These are phyloP conservation scores for Ianthella basta DNA, from an alignment of 37 sponge, comb jelly and placozoan species.

Conservation along the genomic window DNA sequence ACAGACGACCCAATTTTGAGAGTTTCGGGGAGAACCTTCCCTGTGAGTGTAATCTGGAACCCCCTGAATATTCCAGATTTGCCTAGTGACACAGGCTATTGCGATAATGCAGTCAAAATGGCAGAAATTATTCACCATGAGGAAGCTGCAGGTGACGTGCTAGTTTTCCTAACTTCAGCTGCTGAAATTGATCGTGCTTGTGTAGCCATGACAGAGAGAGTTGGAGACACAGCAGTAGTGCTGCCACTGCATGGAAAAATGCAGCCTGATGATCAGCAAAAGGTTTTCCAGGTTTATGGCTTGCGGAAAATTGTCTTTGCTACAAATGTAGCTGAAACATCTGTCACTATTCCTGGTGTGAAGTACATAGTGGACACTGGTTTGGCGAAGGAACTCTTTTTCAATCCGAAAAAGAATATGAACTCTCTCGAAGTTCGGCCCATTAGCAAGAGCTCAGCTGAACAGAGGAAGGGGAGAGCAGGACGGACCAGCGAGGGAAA, in stretches of 20 bases:
- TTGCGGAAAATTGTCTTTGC: slow-evolving; percentile 79
- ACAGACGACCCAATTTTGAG: slow-evolving; percentile 28
- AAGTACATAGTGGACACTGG: slow-evolving; percentile 85
- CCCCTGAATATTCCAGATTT: not conserved
- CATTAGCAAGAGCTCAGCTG: slow-evolving; percentile 79
- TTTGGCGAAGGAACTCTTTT: slow-evolving; percentile 69
- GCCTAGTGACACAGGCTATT: not conserved
- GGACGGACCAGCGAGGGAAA: slow-evolving; percentile 75
- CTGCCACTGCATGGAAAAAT: slow-evolving; percentile 83
- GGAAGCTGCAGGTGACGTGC: slow-evolving; percentile 67
- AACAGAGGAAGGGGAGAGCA: slow-evolving; percentile 84
- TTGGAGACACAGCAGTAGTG: slow-evolving; percentile 31
- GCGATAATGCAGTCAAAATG: slow-evolving; percentile 12
- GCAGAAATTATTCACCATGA: slow-evolving; percentile 43
- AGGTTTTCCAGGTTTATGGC: slow-evolving; percentile 58
- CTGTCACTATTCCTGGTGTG: slow-evolving; percentile 86
- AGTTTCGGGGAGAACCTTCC: slow-evolving; percentile 80
- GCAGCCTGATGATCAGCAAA: slow-evolving; percentile 82
- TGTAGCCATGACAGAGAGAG: not conserved
- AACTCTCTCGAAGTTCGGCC: slow-evolving; percentile 56
- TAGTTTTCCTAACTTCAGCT: slow-evolving; percentile 86
- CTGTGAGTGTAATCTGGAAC: slow-evolving; percentile 69
- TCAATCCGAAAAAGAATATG: slow-evolving; percentile 74
- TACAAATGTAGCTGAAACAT: slow-evolving; percentile 93
- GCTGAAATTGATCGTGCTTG: slow-evolving; percentile 80